Evolutionary conservation across 2,113 vertebrate species (phyloP), one percentile per base, ranked within the genome.

Genomic region (Baryphthengus martii): DNA sequence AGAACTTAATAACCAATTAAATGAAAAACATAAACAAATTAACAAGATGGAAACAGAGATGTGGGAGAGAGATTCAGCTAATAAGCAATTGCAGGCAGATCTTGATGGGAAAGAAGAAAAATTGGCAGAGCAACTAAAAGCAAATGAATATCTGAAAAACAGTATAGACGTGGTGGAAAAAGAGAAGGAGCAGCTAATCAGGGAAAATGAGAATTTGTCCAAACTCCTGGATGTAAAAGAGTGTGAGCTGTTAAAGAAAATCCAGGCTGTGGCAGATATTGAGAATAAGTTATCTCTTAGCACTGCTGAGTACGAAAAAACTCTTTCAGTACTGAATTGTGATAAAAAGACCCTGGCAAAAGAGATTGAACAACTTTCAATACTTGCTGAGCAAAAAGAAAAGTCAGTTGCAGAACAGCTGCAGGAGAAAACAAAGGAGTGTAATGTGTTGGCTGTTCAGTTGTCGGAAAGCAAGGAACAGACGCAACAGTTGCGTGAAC

Each of bases 381-480:
- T 90, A 24, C 65, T 96, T 65, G 88, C 98, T 3, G 40, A 97
- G 82, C 97, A 98, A 78, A 98, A 96, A 39, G 96, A 98, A 71
- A 88, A 83, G 49, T 97, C 97, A 1, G 58, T 97, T 63, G 91
- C 97, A 39, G 96, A 97, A 67, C 97, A 90, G 88, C 96, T 99
- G 73, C 89, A 94, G 10, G 97, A 98, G 73, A 99, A 98, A 83
- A 98, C 97, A 45, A 97, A 91, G 16, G 97, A 98, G 61, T 98
- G 97, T 75, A 70, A 73, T 56, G 6, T 89, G 63, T 94, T 99
- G 66, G 94, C 94, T 28, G 88, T 94, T 78, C 96, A 94, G 23
- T 92, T 99, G 33, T 83, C 10, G 14, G 97, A 98, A 73, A 98
- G 92, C 68, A 98, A 97, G 55, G 97, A 98, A 39, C 79, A 95